Evolutionary conservation across 2,113 vertebrate genomes (phyloP).

Genomic region (Fregata magnificens): DNA sequence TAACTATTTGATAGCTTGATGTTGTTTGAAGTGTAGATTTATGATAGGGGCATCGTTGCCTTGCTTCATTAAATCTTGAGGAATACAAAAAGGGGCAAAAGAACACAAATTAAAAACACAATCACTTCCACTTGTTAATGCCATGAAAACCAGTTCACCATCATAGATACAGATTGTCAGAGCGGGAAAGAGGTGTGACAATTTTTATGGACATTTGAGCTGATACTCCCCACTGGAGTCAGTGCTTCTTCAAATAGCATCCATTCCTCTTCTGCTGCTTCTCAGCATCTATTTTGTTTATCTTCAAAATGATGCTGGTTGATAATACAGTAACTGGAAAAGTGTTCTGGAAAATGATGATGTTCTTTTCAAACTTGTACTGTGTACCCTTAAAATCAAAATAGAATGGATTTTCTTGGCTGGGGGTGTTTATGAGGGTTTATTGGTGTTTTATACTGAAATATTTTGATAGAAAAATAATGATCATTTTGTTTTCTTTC

Average conservation of each 20-base stretch:
- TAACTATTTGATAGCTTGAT: background rate
- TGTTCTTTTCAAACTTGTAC: background rate
- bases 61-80: background rate
- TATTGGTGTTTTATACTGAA: background rate
- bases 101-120: background rate
- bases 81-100: background rate
- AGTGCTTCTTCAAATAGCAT: background rate
- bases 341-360: background rate
- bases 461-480: background rate
- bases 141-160: background rate
- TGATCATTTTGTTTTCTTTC: background rate
- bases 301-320: background rate
- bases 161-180: background rate
- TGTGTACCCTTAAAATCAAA: background rate
- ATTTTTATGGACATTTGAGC: background rate
- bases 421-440: background rate
- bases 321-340: background rate
- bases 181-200: background rate
- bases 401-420: background rate
- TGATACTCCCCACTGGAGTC: background rate
- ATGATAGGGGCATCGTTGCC: background rate
- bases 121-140: accelerated
- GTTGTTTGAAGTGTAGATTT: background rate
- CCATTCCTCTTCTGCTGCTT: background rate
- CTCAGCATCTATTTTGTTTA: background rate